phyloP scores from a whole-genome alignment of 2,888 invertebrate species.

The Meandrusa payeni region DNA sequence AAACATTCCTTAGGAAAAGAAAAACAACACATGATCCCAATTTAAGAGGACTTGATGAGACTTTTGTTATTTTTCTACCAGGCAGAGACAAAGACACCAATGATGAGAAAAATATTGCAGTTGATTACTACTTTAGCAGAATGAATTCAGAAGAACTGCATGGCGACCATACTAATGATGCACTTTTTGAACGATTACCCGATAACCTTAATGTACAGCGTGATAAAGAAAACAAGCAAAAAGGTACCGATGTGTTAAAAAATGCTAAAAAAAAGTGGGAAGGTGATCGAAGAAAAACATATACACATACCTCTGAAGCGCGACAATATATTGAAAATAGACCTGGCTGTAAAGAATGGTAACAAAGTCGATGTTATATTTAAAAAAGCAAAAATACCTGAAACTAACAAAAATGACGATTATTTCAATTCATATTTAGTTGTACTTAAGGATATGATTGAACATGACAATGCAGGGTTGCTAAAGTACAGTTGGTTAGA shows the following conservation, averaged over 20 bases:
- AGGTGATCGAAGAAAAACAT: conserved; percentile 8
- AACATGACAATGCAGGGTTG: conserved; percentile 38
- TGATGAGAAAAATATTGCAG: conserved; percentile 27
- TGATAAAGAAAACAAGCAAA: background rate
- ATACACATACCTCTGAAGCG: conserved; percentile 5
- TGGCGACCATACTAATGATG: background rate
- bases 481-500: conserved; percentile 56
- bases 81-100: background rate
- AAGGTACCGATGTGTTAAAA: background rate
- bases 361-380: conserved; percentile 28
- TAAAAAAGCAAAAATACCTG: conserved; percentile 26
- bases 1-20: background rate
- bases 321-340: conserved; percentile 22
- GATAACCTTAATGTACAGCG: background rate
- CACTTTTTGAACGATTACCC: background rate
- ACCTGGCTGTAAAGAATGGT: conserved; percentile 26
- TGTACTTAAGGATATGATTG: conserved; percentile 51
- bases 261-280: too few species aligned
- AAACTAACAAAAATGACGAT: conserved; percentile 23
- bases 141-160: conserved; percentile 18
- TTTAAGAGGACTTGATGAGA: conserved; percentile 9
- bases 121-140: conserved; percentile 41
- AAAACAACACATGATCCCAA: conserved; percentile 1
- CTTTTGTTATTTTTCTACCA: conserved; percentile 9
- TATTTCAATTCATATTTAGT: conserved; percentile 35